Evolutionary conservation across 2,797 vertebrate genomes (phyloP).

Genomic region (Cichlasoma orientale): DNA sequence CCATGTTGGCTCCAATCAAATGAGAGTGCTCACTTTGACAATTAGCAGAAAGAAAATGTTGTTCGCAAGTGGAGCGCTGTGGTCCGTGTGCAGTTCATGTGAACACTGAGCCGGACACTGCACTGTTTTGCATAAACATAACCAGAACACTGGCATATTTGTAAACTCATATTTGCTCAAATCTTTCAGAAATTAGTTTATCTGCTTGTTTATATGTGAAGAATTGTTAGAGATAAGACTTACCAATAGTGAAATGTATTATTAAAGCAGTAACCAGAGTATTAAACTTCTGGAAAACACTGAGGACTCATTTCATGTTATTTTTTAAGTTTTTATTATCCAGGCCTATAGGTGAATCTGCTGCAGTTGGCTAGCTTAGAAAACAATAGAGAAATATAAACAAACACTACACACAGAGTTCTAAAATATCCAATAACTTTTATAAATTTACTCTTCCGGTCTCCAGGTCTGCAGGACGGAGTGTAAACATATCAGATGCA

Average conservation of each 20-base stretch:
- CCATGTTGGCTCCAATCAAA: slow-evolving; percentile 57
- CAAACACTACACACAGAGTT: neutral
- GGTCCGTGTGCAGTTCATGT: slow-evolving; percentile 21
- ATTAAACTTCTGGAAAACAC: neutral
- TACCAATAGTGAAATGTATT: neutral
- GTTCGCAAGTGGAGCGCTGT: slow-evolving; percentile 28
- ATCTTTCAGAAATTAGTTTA: neutral
- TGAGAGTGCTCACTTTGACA: slow-evolving; percentile 52
- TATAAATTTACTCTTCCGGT: slow-evolving; percentile 6
- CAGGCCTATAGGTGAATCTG: neutral
- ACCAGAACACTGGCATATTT: neutral
- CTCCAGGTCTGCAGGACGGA: slow-evolving; percentile 22
- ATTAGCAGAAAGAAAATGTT: slow-evolving; percentile 46
- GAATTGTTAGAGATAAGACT: neutral
- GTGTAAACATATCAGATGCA: slow-evolving; percentile 44
- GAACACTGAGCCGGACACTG: slow-evolving; percentile 13
- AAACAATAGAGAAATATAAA: neutral
- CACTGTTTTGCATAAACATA: neutral
- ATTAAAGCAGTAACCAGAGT: neutral
- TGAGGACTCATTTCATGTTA: neutral
- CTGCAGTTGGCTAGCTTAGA: neutral
- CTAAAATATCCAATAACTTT: slow-evolving; percentile 22
- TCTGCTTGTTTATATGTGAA: neutral
- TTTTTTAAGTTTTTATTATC: neutral
- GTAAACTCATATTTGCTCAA: neutral